Base-by-base conservation (phyloP, 2,113 vertebrate genomes). In the Gallinago media region DNA sequence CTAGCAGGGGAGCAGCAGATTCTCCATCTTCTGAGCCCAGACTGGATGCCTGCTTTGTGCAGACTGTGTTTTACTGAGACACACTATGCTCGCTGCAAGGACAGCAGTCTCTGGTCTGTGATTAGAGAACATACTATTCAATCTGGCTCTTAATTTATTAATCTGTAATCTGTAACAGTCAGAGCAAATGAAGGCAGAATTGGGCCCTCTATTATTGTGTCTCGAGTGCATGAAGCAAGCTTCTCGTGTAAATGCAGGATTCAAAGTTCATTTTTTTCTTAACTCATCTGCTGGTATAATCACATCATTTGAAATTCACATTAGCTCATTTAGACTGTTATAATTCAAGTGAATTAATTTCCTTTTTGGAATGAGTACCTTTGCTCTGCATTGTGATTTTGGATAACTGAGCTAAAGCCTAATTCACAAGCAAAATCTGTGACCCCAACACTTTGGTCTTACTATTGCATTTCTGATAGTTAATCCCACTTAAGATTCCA, bases 31-130 rank as follows among this genome's bases (percentile, higher is more conserved):
- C 75, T 72, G 72, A 94, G 80, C 47, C 70, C 61, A 91, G 55
- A 89, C 27, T 91, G 79, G 68, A 74, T 84, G 92, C 19, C 54
- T 91, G 76, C 75, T 94, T 94, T 90, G 55, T 77, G 81, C 78
- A 79, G 55, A 50, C 75, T 90, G n/a, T 89, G 62, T 83, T 93
- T 85, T 80, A 88, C 82, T 52, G 49, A 83, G 65, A 90, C 67
- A 92, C 47, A 89, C 40, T 82, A 82, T 71, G n/a, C 79, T 71
- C 8, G 2, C 68, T 84, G 76, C 52, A 75, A 91, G 36, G 73
- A 91, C 47, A 90, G 54, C 42, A 92, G 47, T 36, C 71, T 78
- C 12, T 46, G 26, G 20, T 38, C 79, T 68, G 25, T 65, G 52
- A 84, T 74, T 81, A 74, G 15, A 77, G 27, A 92, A 71, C 17